phyloP scores from a whole-genome alignment of 2,888 invertebrate species.

The Neoitamus cyanurus region DNA sequence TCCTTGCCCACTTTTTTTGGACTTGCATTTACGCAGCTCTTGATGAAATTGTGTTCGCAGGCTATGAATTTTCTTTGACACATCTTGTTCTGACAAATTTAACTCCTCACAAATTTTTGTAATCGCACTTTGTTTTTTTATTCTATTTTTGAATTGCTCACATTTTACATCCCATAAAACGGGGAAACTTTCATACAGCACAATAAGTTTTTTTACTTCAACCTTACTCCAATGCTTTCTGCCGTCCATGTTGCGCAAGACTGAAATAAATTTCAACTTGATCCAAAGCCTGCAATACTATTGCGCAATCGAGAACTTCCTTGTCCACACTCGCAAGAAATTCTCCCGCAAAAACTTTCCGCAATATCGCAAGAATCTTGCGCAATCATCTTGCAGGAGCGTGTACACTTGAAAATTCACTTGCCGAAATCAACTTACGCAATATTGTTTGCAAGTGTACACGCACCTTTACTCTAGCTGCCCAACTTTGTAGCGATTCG shows the following conservation, averaged over 20 bases:
- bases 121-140: not conserved
- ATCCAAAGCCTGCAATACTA: not conserved
- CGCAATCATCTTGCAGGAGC: not conserved
- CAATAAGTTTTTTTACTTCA: no score
- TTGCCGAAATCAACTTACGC: not conserved
- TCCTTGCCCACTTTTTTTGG: not conserved
- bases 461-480: conserved; percentile 52
- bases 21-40: not conserved
- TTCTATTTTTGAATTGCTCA: no score
- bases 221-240: no score
- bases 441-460: no score
- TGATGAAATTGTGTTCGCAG: not conserved
- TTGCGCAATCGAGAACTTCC: not conserved
- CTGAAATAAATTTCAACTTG: not conserved
- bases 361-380: not conserved
- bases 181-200: not conserved
- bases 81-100: not conserved
- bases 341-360: not conserved
- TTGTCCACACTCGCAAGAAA: not conserved
- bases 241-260: not conserved
- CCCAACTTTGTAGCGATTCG: conserved; percentile 52
- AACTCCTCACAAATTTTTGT: not conserved
- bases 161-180: no score
- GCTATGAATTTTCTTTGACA: not conserved
- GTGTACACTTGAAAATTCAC: not conserved